Evolutionary conservation across 2,797 vertebrate genomes (phyloP).

Genomic region (Gymnothorax javanicus): DNA sequence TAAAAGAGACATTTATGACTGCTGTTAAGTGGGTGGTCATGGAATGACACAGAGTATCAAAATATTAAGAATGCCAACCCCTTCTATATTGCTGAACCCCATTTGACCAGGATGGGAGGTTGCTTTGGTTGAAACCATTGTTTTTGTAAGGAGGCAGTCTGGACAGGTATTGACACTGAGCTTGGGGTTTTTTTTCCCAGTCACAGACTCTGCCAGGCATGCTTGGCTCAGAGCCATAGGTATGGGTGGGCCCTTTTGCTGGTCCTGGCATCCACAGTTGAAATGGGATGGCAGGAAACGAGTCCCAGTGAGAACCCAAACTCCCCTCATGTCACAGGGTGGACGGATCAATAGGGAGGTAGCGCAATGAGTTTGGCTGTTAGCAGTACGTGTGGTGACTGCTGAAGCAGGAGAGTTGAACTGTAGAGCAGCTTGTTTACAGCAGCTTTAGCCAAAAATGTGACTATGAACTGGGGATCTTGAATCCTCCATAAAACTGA

Average conservation of each 20-base stretch:
- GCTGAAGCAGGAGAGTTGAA: neutral
- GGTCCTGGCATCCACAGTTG: neutral
- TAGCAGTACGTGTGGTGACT: neutral
- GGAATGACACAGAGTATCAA: neutral
- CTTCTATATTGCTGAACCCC: neutral
- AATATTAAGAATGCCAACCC: neutral
- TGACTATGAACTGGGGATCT: neutral
- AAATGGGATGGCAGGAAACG: neutral
- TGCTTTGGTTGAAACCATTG: neutral
- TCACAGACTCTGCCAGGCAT: neutral
- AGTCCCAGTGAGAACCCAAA: neutral
- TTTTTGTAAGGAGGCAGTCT: neutral
- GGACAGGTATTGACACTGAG: neutral
- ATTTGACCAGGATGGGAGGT: neutral
- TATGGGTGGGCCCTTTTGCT: too few relatives aligned
- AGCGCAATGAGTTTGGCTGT: neutral
- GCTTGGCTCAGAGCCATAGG: neutral
- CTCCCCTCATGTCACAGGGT: neutral
- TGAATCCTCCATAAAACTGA: neutral
- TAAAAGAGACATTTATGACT: neutral
- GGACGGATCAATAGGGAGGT: conserved; percentile 3
- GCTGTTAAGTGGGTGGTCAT: neutral
- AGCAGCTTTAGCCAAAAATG: neutral
- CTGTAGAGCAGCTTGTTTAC: neutral
- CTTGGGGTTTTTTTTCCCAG: neutral